Evolutionary conservation across 2,797 vertebrate genomes (phyloP).

Genomic region (Sphenopsis melanotis): DNA sequence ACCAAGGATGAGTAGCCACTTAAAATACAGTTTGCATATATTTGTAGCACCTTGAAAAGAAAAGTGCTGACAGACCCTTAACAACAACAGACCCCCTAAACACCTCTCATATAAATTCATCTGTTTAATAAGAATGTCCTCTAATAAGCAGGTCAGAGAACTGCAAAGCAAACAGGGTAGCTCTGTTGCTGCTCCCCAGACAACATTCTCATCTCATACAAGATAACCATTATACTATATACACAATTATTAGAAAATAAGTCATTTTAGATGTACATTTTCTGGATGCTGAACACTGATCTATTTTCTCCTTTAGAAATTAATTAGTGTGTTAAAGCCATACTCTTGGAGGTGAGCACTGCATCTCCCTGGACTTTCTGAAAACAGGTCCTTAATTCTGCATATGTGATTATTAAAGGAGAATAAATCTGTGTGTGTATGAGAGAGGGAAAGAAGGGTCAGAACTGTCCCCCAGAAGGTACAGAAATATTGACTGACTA

Average conservation of each 20-base stretch:
- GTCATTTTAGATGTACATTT: neutral
- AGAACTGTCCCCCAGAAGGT: neutral
- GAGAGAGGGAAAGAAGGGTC: neutral
- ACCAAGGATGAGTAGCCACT: neutral
- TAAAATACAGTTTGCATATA: neutral
- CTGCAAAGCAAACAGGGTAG: constrained; percentile 11
- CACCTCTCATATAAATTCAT: neutral
- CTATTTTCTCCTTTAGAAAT: neutral
- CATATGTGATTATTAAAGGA: neutral
- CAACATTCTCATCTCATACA: neutral
- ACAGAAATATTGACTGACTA: neutral
- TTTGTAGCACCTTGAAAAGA: neutral
- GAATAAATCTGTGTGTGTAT: neutral
- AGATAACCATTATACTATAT: neutral
- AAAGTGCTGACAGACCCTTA: neutral
- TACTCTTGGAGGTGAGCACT: neutral
- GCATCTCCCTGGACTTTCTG: neutral
- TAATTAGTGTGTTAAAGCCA: neutral
- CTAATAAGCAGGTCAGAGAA: constrained; percentile 30
- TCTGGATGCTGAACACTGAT: neutral
- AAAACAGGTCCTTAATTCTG: neutral
- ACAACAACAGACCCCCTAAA: neutral
- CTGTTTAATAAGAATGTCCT: constrained; percentile 16
- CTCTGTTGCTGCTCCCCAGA: constrained; percentile 3
- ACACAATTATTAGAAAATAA: neutral